Conservation (phyloP, 2,888 invertebrate genomes). For the Blastobasis adustella region DNA sequence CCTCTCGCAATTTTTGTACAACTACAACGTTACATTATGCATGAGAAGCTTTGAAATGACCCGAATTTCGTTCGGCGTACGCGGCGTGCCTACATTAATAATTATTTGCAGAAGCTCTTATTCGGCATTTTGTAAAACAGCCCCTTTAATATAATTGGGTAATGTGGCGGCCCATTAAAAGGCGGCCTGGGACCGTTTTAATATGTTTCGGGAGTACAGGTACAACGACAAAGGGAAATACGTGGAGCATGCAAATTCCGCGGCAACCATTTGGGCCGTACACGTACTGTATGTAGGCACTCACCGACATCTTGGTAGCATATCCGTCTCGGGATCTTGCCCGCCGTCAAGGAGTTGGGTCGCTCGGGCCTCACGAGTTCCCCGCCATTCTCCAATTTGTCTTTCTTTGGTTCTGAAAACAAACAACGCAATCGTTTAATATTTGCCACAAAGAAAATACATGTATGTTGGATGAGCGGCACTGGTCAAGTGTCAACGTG, state of each 20-base stretch:
- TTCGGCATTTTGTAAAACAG: constrained; percentile 3
- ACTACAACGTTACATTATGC: not conserved
- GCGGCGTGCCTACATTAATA: not conserved
- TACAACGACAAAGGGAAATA: not conserved
- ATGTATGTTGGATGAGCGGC: too few relatives aligned
- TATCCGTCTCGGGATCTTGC: constrained; percentile 84
- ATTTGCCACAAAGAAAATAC: too few relatives aligned
- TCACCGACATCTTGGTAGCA: constrained; percentile 83
- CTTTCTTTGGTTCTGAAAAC: constrained; percentile 92
- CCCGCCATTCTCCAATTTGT: constrained; percentile 86
- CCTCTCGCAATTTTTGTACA: not conserved
- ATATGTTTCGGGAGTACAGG: constrained; percentile 4
- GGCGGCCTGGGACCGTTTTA: constrained; percentile 4
- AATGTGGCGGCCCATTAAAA: constrained; percentile 6
- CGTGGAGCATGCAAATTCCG: too few relatives aligned
- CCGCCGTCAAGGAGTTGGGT: constrained; percentile 86
- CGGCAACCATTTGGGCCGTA: not conserved
- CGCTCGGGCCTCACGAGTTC: constrained; percentile 80
- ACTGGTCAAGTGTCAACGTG: too few relatives aligned
- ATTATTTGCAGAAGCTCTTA: constrained; percentile 4
- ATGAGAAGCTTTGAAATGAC: not conserved
- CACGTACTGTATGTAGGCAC: not conserved
- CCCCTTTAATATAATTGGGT: constrained; percentile 8
- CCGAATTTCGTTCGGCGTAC: not conserved
- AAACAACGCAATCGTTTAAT: constrained; percentile 21